These are phyloP conservation scores for Psophia crepitans DNA, from an alignment of 2,113 vertebrate species.

Conservation along the genomic window DNA sequence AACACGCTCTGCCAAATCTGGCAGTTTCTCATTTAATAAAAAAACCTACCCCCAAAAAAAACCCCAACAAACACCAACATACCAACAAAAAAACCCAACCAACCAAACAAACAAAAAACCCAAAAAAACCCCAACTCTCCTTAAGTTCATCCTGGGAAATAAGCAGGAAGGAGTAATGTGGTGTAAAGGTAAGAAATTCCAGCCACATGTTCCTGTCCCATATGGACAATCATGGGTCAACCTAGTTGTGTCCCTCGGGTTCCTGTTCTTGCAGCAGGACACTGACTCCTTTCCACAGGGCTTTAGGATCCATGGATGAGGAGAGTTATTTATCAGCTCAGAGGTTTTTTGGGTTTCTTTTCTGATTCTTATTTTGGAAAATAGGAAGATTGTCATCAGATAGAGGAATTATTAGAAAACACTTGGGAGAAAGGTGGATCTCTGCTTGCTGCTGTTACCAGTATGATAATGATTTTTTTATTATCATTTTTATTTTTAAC, in stretches of 20 bases:
- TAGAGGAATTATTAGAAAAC: neutral
- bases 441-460: neutral
- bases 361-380: neutral
- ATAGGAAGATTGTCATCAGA: neutral
- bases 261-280: neutral
- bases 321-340: neutral
- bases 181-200: neutral
- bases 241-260: neutral
- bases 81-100: neutral
- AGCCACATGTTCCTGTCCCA: neutral
- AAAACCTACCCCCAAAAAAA: neutral
- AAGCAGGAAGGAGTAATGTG: neutral
- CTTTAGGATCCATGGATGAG: neutral
- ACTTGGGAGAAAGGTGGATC: rapidly evolving
- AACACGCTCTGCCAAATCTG: neutral
- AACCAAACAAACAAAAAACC: neutral
- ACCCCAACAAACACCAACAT: too few species aligned
- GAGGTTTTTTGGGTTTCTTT: rapidly evolving
- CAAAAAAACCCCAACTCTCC: neutral
- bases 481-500: neutral
- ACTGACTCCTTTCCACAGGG: neutral
- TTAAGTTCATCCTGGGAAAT: neutral
- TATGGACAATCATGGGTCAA: neutral
- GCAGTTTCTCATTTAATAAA: neutral
- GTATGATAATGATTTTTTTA: neutral